A percentile compares a stretch with the other conserved stretches of the same genome.
Evolutionary conservation across 37 sponge, comb jelly and placozoan species (phyloP).

Genomic region (Agelas oroides): DNA sequence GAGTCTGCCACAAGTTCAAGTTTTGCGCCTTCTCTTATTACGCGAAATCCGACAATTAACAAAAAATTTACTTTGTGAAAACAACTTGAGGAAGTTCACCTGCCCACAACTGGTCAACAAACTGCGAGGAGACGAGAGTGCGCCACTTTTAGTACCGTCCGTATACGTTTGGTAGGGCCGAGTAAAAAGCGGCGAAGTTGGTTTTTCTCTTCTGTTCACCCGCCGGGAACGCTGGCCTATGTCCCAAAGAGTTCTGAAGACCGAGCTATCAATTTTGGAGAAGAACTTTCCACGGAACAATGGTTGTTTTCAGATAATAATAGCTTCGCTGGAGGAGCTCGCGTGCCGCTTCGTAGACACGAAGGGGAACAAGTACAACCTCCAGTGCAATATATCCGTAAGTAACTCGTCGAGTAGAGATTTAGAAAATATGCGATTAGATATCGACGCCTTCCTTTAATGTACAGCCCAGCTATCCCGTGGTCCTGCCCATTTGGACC

Average conservation of each 20-base stretch:
- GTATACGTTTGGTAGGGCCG: no score
- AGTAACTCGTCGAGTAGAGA: background rate
- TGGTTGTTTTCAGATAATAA: constrained; percentile 58
- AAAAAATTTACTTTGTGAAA: no score
- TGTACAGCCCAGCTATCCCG: constrained; percentile 77
- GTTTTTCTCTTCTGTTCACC: no score
- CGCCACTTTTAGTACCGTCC: no score
- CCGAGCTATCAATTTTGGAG: constrained; percentile 83
- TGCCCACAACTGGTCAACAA: no score
- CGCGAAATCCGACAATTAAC: no score
- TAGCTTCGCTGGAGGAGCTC: constrained; percentile 75
- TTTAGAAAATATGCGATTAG: background rate
- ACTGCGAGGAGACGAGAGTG: no score
- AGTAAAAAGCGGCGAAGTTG: no score
- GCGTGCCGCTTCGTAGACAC: constrained; percentile 67
- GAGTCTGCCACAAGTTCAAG: no score
- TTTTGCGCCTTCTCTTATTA: no score
- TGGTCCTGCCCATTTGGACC: constrained; percentile 79
- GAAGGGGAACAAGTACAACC: constrained; percentile 30
- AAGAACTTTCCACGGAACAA: constrained; percentile 71
- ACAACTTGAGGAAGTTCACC: no score
- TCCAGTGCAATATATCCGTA: constrained; percentile 82
- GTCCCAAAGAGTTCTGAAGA: constrained; percentile 46
- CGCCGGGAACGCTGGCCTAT: constrained; percentile 11
- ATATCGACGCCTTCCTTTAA: background rate